Conservation (phyloP, 2,113 vertebrate genomes). For the Phrynosoma platyrhinos region DNA sequence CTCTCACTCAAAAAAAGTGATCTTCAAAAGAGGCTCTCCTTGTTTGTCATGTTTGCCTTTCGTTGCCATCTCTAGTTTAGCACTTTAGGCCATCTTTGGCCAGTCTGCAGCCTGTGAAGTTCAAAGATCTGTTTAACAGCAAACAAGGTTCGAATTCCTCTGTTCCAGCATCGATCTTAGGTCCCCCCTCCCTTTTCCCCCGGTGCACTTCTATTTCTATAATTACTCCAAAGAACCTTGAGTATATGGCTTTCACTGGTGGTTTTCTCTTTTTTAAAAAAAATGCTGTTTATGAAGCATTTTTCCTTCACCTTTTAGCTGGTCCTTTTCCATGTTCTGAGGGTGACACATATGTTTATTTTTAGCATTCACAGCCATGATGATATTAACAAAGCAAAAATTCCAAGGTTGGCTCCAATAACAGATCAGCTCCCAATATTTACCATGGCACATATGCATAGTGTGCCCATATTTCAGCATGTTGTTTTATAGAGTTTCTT, state of each 20-base stretch:
- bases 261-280: not conserved
- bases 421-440: not conserved
- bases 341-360: not conserved
- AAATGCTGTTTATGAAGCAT: not conserved
- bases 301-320: not conserved
- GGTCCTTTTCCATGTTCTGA: not conserved
- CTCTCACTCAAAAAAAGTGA: rapidly evolving
- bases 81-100: not conserved
- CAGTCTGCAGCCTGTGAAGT: no score
- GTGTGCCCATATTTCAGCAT: not conserved
- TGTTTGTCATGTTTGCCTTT: rapidly evolving
- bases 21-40: not conserved
- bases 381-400: not conserved
- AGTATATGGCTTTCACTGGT: rapidly evolving
- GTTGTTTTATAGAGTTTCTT: no score
- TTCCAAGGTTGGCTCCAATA: not conserved
- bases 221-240: rapidly evolving
- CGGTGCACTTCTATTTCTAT: rapidly evolving
- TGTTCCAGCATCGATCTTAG: not conserved
- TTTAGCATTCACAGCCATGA: not conserved
- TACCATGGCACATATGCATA: not conserved
- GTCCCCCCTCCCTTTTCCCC: not conserved
- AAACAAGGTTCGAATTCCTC: not conserved
- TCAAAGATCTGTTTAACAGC: not conserved
- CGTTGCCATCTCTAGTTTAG: not conserved